A percentile compares a stretch with the other conserved stretches of the same genome.
phyloP scores from a whole-genome alignment of 2,888 invertebrate genomes.

The Drosophila multiciliata region DNA sequence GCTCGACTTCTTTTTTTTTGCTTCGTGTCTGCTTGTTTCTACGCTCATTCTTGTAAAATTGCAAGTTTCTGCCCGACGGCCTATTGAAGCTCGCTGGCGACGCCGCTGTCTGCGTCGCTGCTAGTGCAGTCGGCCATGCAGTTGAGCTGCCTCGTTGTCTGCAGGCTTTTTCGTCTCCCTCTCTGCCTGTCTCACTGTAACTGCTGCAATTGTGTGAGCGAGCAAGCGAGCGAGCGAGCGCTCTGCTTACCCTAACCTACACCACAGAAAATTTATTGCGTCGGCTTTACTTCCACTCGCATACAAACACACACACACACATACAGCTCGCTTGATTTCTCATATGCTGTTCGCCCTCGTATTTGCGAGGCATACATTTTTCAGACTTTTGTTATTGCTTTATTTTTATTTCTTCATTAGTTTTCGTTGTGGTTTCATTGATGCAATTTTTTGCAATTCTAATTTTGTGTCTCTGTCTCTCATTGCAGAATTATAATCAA shows the following conservation, averaged over 20 bases:
- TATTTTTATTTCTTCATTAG: conserved; percentile 46
- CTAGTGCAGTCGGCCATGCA: conserved; percentile 57
- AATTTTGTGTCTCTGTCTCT: conserved; percentile 22
- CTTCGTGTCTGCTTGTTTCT: conserved; percentile 60
- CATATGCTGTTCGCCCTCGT: conserved; percentile 35
- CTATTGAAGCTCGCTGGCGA: conserved; percentile 62
- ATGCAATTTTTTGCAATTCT: conserved; percentile 34
- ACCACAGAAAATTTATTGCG: conserved; percentile 77
- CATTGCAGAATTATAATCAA: conserved; percentile 45
- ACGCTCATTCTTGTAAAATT: conserved; percentile 75
- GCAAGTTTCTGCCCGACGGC: conserved; percentile 68
- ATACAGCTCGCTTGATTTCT: conserved; percentile 35
- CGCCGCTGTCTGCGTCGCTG: conserved; percentile 20
- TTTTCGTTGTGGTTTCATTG: conserved; percentile 58
- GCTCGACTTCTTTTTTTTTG: conserved; percentile 27
- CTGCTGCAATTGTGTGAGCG: conserved; percentile 17
- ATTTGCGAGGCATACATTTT: conserved; percentile 56
- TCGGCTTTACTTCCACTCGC: conserved; percentile 58
- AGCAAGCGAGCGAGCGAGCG: conserved; percentile 31
- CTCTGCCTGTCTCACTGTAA: background rate
- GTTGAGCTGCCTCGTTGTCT: conserved; percentile 15
- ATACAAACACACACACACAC: conserved; percentile 39
- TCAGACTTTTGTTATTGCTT: conserved; percentile 36
- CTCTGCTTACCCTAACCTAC: conserved; percentile 71
- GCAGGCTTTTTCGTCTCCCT: conserved; percentile 6